Conservation (phyloP, 2,888 invertebrate species). For the Lycaena phlaeas region DNA sequence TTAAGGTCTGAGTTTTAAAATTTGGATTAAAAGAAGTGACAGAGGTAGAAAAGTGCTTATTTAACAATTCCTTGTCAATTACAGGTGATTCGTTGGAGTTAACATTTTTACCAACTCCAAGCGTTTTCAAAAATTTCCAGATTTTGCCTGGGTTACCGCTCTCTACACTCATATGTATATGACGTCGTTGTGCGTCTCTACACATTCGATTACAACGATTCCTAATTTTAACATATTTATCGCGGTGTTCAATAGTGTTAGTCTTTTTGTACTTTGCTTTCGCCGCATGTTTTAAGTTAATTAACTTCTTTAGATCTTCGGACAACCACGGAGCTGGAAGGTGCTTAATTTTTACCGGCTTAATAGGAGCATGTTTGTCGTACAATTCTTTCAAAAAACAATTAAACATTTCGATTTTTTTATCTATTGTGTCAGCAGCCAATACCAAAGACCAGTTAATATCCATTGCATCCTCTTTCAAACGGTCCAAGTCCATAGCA, state of each 20-base stretch:
- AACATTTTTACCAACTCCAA: no score
- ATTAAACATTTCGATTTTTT: neutral
- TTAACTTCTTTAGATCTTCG: neutral
- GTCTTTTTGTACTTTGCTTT: neutral
- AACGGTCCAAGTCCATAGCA: neutral
- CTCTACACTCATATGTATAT: no score
- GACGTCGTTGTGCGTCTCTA: no score
- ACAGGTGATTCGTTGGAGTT: no score
- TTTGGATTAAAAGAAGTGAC: no score
- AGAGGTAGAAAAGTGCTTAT: no score
- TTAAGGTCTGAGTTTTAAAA: no score
- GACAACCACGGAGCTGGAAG: slow-evolving; percentile 1
- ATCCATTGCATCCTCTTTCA: neutral
- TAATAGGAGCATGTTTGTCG: slow-evolving; percentile 4
- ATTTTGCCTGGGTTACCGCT: no score
- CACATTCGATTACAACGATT: no score
- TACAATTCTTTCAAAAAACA: neutral
- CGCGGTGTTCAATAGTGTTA: neutral
- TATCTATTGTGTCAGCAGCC: neutral
- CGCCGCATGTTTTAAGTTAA: neutral
- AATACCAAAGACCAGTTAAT: neutral
- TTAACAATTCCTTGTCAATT: no score
- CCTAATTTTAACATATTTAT: neutral
- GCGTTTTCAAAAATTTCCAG: no score
- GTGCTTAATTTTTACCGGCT: neutral